Evolutionary conservation across 1,140 invertebrate genomes (phyloP), one percentile per base, ranked within the genome.

Genomic region (Drosophila ambigua): DNA sequence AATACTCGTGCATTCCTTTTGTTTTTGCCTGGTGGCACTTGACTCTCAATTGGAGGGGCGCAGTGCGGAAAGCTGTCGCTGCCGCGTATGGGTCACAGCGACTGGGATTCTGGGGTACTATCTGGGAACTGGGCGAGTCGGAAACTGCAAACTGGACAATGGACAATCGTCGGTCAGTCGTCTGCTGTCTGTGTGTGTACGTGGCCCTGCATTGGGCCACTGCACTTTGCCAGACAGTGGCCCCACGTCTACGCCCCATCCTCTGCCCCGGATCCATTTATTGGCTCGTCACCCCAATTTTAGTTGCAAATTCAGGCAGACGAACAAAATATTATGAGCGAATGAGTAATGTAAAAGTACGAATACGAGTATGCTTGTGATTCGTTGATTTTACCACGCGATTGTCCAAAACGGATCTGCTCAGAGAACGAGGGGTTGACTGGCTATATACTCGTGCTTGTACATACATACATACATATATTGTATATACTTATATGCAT

Each of bases 11-110:
- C 11, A 13, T 39, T 54, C 62, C 39, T 60, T 61, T 53, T 82
- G 43, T 48, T 63, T 45, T 49, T 26, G 58, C 57, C 59, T 43
- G 57, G 31, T 64, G 63, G 62, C 82, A 82, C 82, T 85, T 82
- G 83, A 85, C 72, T 88, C 69, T 87, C 78, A 85, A 85, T 88
- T 87, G 35, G 9, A 77, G 81, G 65, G 65, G 63, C 78, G 51
- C 73, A 71, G 59, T 76, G 53, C 49, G 49, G 54, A 67, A 65
- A 41, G 28, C 43, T 62, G 1, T 35, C 9, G 20, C 41, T 20
- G 28, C 43, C 39, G 59, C 63, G 69, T 69, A 68, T 78, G 79
- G 79, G 76, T 75, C 69, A 75, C 8, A 39, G 45, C 60, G 57
- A 59, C 60, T 62, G 46, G 16, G 20, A 45, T 54, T 13, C 35